Evolutionary conservation across 2,888 invertebrate genomes (phyloP).

Genomic region (Norana najaformis): DNA sequence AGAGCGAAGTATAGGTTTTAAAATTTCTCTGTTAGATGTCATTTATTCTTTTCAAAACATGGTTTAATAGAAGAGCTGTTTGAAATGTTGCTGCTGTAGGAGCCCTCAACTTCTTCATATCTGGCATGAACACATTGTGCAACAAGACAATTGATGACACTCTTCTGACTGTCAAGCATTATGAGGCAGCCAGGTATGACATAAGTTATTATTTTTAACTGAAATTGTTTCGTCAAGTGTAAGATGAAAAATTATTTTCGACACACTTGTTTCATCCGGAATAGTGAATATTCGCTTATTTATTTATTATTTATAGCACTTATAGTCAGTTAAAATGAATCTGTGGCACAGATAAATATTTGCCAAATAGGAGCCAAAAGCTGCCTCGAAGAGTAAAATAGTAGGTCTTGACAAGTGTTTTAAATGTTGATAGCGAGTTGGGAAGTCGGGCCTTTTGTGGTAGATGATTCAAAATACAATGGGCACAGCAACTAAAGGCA

Average conservation of each 20-base stretch:
- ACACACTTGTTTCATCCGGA: no score
- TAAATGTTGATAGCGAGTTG: no score
- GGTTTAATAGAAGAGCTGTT: neutral
- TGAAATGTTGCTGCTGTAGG: constrained; percentile 63
- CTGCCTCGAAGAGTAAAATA: neutral
- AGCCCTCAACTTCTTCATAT: constrained; percentile 93
- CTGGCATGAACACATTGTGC: constrained; percentile 90
- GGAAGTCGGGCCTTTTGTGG: no score
- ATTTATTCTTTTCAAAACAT: no score
- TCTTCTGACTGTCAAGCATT: constrained; percentile 75
- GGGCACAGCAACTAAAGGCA: no score
- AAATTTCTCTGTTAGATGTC: no score
- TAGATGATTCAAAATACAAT: no score
- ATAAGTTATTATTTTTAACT: neutral
- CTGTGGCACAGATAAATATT: neutral
- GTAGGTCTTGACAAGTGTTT: neutral
- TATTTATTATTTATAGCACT: no score
- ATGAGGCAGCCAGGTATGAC: constrained; percentile 76
- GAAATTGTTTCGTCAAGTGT: no score
- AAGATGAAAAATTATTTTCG: no score
- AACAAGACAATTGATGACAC: constrained; percentile 98
- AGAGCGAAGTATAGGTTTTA: no score
- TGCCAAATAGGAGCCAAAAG: neutral
- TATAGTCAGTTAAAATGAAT: neutral
- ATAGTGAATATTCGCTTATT: no score